phyloP scores from a whole-genome alignment of 2,888 invertebrate species.

The Mythimna lalbum region DNA sequence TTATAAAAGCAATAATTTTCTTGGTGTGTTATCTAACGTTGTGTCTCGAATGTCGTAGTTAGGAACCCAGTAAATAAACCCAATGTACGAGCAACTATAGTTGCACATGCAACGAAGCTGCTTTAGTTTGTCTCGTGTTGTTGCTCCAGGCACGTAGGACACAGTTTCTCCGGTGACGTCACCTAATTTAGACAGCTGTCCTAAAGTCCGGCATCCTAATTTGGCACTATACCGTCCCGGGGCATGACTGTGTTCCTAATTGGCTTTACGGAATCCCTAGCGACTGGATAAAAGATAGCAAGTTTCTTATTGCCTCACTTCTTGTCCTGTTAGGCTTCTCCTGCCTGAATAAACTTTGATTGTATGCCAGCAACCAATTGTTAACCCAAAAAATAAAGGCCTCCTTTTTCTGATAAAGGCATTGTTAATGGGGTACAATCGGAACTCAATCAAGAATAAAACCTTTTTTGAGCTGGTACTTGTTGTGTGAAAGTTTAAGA shows the following conservation, averaged over 20 bases:
- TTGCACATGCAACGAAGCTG: conserved; percentile 45
- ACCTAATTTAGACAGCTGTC: conserved; percentile 60
- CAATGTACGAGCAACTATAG: conserved; percentile 18
- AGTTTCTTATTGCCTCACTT: conserved; percentile 39
- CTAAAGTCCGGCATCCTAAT: conserved; percentile 53
- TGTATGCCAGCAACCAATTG: conserved; percentile 41
- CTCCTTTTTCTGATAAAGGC: conserved; percentile 28
- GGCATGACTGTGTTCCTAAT: conserved; percentile 54
- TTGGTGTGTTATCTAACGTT: background rate
- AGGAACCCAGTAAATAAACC: conserved; percentile 18
- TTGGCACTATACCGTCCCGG: conserved; percentile 35
- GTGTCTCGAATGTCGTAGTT: conserved; percentile 10
- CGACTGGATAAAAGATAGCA: conserved; percentile 41
- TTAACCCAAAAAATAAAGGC: conserved; percentile 46
- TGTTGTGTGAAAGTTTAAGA: conserved; percentile 1
- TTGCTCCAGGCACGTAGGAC: conserved; percentile 49
- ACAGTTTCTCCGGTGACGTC: conserved; percentile 43
- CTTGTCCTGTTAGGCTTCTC: conserved; percentile 20
- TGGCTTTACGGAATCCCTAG: conserved; percentile 43
- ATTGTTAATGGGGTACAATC: conserved; percentile 44
- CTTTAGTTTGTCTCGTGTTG: conserved; percentile 48
- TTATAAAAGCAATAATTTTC: background rate
- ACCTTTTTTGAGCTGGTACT: conserved; percentile 30
- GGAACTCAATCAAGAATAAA: conserved; percentile 41
- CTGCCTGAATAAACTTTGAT: conserved; percentile 51